Evolutionary conservation across 64 coral and sea anemone genomes (phyloP).

Genomic region (Montipora capricornis): DNA sequence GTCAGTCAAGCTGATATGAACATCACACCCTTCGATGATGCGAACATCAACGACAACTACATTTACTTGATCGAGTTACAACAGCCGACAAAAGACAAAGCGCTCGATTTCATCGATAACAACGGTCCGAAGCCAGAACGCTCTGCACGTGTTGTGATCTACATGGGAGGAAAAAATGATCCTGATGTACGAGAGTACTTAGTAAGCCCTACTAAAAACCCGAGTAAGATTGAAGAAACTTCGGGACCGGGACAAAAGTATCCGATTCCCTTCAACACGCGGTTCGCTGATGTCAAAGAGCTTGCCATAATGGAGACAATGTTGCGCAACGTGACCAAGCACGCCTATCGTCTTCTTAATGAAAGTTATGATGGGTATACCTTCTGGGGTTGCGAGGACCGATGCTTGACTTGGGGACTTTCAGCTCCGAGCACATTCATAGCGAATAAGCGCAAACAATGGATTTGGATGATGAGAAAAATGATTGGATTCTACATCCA

Average conservation of each 20-base stretch:
- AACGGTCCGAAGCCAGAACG: conserved; percentile 47
- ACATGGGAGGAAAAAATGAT: conserved; percentile 34
- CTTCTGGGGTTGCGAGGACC: conserved; percentile 21
- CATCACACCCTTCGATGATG: conserved; percentile 64
- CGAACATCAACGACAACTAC: conserved; percentile 66
- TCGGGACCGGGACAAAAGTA: conserved; percentile 65
- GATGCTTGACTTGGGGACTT: conserved; percentile 55
- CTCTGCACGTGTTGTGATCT: conserved; percentile 66
- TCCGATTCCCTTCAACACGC: conserved; percentile 80
- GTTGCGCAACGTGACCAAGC: conserved; percentile 27
- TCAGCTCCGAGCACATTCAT: conserved; percentile 57
- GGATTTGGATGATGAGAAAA: conserved; percentile 49
- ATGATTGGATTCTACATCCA: conserved; percentile 56
- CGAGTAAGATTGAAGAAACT: conserved; percentile 8
- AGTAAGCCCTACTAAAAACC: conserved; percentile 41
- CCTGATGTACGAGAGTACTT: conserved; percentile 77
- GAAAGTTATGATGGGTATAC: conserved; percentile 84
- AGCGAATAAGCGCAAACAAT: conserved; percentile 66
- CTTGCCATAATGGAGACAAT: conserved; percentile 24
- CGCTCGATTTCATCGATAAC: conserved; percentile 73
- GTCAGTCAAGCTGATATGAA: conserved; percentile 45
- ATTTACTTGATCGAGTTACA: conserved; percentile 85
- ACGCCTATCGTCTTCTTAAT: conserved; percentile 4
- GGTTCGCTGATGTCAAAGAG: conserved; percentile 66
- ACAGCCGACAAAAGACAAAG: conserved; percentile 59